Base-by-base conservation (phyloP, 2,797 vertebrate genomes). In the Lacerta bilineata region DNA sequence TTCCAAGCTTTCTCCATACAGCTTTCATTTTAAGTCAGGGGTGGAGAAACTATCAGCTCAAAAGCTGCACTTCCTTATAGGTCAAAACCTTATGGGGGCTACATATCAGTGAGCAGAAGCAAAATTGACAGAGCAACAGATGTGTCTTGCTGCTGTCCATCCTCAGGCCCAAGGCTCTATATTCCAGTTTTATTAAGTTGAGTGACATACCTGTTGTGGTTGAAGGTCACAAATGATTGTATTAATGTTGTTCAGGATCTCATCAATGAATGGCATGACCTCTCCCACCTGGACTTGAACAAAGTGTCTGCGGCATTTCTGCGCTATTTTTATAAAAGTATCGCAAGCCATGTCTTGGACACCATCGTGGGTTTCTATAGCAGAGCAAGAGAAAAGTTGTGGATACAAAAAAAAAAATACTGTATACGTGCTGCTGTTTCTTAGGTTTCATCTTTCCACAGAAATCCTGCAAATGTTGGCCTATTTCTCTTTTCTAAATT, bases 301-400 rank as follows among this genome's bases (percentile, higher is more conserved):
- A 6, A 99, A 99, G 92, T 99, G 99, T 68, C 99, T 98, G 81
- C 99, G 97, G 96, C 99, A 99, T 95, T 99, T 99, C 55, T 99
- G 99, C 74, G 99, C 99, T 68, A 99, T 99, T 97, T 99, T 99
- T 90, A 99, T 99, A 94, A 99, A 99, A 13, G 99, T 99, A 96
- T 99, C 99, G 88, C 99, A 99, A 23, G 99, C 99, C 99, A 99
- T 99, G 94, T 99, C 99, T 96, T 99, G 99, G 80, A 99, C 99
- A 0, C 99, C 99, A 84, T 99, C 99, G 1, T 99, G 99, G 81
- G 99, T 99, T 97, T 99, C 99, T 99, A 97, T 50, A 85, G 93
- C 17, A 18, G 91, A 64, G 78, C 20, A 79, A 78, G 39, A 68
- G 76, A 20, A 68, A 64, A 82, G 13, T 41, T 69, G 50, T n/a